A percentile compares a stretch with the other conserved stretches of the same genome.
Conservation (phyloP, 2,888 invertebrate species). For the Glomeris marginata region DNA sequence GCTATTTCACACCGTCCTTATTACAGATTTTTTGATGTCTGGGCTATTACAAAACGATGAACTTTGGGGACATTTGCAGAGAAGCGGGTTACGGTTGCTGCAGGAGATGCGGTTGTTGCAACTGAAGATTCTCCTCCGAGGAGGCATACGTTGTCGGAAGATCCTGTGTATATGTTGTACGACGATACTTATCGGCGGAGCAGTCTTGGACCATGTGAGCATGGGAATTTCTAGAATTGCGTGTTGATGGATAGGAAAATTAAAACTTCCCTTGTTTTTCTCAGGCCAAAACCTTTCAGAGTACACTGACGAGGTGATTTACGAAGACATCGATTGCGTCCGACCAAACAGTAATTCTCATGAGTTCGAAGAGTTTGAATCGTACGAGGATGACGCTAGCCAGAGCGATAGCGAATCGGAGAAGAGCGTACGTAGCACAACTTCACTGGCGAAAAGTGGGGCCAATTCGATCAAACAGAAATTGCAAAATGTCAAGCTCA, state of each 20-base stretch:
- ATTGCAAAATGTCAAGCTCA: background rate
- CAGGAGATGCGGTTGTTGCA: no score
- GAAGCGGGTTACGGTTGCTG: no score
- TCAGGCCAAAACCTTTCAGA: background rate
- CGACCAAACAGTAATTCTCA: conserved; percentile 40
- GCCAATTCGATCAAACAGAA: conserved; percentile 9
- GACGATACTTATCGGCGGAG: conserved; percentile 18
- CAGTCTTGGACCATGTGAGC: no score
- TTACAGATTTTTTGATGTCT: background rate
- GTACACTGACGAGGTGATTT: conserved; percentile 15
- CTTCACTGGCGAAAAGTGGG: conserved; percentile 5
- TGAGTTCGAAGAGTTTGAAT: conserved; percentile 33
- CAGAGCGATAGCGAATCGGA: conserved; percentile 37
- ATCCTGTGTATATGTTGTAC: conserved; percentile 20
- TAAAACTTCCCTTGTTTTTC: no score
- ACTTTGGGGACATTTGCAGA: background rate
- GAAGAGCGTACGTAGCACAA: conserved; percentile 27
- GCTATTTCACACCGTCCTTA: no score
- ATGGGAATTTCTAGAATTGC: no score
- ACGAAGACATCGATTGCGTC: conserved; percentile 26
- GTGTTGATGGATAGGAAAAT: no score
- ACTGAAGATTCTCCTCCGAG: background rate
- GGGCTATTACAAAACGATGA: background rate
- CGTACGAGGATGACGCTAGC: conserved; percentile 33
- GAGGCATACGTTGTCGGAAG: conserved; percentile 12